Base-by-base conservation (phyloP, 1,140 invertebrate genomes). In the Trypoxylus dichotomus region DNA sequence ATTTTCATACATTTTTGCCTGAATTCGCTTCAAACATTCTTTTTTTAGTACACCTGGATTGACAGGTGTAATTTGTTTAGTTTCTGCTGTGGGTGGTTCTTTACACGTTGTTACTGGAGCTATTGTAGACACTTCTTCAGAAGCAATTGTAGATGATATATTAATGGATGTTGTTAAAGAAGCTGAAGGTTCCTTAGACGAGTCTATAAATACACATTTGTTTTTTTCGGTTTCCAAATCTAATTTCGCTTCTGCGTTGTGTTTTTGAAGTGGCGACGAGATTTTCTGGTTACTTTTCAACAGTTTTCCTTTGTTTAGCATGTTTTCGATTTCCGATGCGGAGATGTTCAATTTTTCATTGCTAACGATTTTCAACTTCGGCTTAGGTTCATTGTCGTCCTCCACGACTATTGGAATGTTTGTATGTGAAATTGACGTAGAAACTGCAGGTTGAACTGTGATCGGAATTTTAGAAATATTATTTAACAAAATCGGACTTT, bases 21-120 rank as follows among this genome's bases (percentile, higher is more conserved):
- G 60, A 24, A 68, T 68, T 68, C 60, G 21, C 27, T 68, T 68
- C 24, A 68, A 29, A 68, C 60, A 68, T 29, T 68, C 60, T 68
- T 68, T 68, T 15, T 68, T 68, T 13, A 27, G 10, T 24, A 68
- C 7, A 8, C 24, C 24, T 1, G 21, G 8, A 68, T 68, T 24
- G 15, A 6, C 24, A 19, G 47, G 0, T 7, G 21, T 1, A 68
- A 1, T 3, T 24, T 68, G 10, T 37, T 8, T 5, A 19, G 15
- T n/a, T 54, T 13, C 7, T 6, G 6, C 2, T 54, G 15, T n/a
- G 5, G 47, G 7, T n/a, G 47, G 19, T n/a, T n/a, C 1, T 3
- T 54, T 15, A 19, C 13, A 54, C 7, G 2, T 0, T 47, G n/a
- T 19, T 47, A 19, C 43, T 19, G 43, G 1, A 19, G 47, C 47